Evolutionary conservation across 2,113 vertebrate genomes (phyloP), one percentile per base, ranked within the genome.

Genomic region (Gymnobelideus leadbeateri): DNA sequence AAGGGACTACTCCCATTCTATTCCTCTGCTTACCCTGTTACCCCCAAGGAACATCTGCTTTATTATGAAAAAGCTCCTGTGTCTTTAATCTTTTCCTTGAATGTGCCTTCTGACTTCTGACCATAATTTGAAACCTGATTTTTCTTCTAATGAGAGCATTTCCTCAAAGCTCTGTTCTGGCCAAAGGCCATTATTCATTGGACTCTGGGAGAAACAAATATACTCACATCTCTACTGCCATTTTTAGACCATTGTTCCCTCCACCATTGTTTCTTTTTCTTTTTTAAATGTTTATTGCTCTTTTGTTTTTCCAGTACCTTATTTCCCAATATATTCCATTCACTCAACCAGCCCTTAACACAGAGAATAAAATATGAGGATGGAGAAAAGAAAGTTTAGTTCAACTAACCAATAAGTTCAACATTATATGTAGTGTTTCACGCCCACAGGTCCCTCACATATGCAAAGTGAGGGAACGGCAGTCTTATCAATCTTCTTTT

Each of bases 181-280:
- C 68, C n/a, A 84, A 84, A 84, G 68, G 68, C 68, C 68, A 84
- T 43, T 84, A 84, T 84, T 43, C 68, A 84, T 84, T 84, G 68
- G 6, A 84, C 68, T n/a, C 37, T n/a, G 68, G 16, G 68, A 84
- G 68, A 84, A 84, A 84, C 68, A 84, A 43, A 84, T 84, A 43
- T 6, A 84, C 16, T 8, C 19, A 43, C n/a, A 23, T 84, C n/a
- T 84, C 68, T 84, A 43, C 68, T 84, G 37, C 68, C 68, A 43
- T 84, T 84, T 84, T 84, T 84, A 84, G 68, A 84, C 16, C n/a
- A 84, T 84, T 84, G 68, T 84, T 84, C n/a, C 68, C 68, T 43
- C 16, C 19, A 43, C n/a, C 7, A 8, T 84, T 43, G 68, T 84
- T 84, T 43, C 19, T 84, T 84, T 84, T 84, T 43, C 19, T 23